phyloP scores from a whole-genome alignment of 2,797 vertebrate genomes.

The Sebastes cheni region DNA sequence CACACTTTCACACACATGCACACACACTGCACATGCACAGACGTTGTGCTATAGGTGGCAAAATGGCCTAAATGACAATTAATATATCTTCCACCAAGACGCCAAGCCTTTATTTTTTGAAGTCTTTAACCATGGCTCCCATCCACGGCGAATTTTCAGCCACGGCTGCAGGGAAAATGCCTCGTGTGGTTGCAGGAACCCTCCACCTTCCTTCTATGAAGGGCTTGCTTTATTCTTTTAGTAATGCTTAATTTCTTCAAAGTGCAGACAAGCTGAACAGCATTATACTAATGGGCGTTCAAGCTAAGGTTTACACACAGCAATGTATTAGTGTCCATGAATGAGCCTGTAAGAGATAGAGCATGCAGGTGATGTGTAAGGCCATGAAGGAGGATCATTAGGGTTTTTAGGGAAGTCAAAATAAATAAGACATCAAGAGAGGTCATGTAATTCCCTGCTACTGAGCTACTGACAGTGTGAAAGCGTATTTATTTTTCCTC shows the following conservation, averaged over 20 bases:
- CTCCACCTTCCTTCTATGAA: neutral
- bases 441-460: neutral
- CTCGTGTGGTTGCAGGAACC: conserved; percentile 11
- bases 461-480: neutral
- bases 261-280: conserved; percentile 58
- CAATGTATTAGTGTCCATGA: conserved; percentile 28
- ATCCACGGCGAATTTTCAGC: conserved; percentile 4
- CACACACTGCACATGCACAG: neutral
- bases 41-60: neutral
- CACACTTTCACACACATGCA: neutral
- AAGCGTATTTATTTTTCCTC: neutral
- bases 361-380: conserved; percentile 21
- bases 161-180: conserved; percentile 18
- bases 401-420: conserved; percentile 5
- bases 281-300: conserved; percentile 49
- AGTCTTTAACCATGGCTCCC: neutral
- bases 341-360: conserved; percentile 13
- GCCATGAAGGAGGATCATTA: neutral
- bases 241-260: conserved; percentile 45
- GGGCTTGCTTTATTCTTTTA: conserved; percentile 44
- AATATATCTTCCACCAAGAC: neutral
- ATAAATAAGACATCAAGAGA: neutral
- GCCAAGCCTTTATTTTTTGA: conserved; percentile 3
- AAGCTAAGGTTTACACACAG: conserved; percentile 41
- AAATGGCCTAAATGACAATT: neutral